phyloP scores from a whole-genome alignment of 2,888 invertebrate genomes.

The Seladonia tumulorum region DNA sequence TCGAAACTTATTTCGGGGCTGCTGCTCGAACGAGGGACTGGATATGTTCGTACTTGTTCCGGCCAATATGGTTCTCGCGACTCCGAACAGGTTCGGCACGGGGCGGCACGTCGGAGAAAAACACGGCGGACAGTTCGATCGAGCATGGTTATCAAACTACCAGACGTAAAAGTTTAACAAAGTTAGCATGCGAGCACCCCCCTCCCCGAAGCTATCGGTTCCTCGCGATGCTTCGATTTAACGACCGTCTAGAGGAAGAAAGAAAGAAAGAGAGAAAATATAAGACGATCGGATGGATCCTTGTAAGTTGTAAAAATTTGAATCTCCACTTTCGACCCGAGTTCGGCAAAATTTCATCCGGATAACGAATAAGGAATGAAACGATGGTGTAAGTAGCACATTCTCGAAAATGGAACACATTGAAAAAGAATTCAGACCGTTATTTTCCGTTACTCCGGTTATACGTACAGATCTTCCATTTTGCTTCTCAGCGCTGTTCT shows the following conservation, averaged over 20 bases:
- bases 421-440: not conserved
- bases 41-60: slow-evolving; percentile 3
- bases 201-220: slow-evolving; percentile 32
- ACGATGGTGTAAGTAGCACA: not conserved
- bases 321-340: not conserved
- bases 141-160: slow-evolving; percentile 52
- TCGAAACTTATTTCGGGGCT: slow-evolving; percentile 54
- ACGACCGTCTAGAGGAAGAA: not conserved
- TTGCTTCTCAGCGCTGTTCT: not conserved
- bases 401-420: not conserved
- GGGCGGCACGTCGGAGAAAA: slow-evolving; percentile 6
- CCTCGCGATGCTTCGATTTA: slow-evolving; percentile 16
- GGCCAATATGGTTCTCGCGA: not conserved
- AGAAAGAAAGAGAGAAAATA: not conserved
- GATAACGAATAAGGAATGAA: not conserved
- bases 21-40: slow-evolving; percentile 14
- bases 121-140: slow-evolving; percentile 45
- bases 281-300: not conserved
- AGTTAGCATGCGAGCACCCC: slow-evolving; percentile 2
- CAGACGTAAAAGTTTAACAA: slow-evolving; percentile 45
- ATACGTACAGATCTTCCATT: not conserved
- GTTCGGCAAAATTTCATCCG: not conserved
- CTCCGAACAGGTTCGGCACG: not conserved
- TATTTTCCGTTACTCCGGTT: not conserved
- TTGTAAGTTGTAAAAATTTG: not conserved